Evolutionary conservation across 2,888 invertebrate species (phyloP), one percentile per base, ranked within the genome.

Genomic region (Cryptocheilus praepositus): DNA sequence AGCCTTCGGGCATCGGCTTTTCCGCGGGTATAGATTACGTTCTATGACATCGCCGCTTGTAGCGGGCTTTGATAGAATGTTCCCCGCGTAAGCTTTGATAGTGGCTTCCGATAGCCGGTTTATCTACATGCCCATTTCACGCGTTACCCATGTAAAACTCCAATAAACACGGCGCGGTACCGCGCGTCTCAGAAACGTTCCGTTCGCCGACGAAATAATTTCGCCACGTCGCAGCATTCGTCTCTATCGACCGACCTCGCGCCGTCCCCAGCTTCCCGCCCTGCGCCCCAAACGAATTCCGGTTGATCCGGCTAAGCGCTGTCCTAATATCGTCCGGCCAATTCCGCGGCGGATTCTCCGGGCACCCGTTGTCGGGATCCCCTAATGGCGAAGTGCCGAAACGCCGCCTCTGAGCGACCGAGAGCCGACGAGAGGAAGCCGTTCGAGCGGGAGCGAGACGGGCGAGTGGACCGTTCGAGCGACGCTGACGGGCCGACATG

Each of bases 401-500:
- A 67, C 63, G 64, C 68, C 43, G 66, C 61, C 44, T 22, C 59
- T 45, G 60, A 25, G 15, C 61, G 56, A 65, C 52, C 44, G 62
- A 18, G 51, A 57, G 58, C n/a, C n/a, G n/a, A n/a, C n/a, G n/a
- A 54, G 46, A 55, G 52, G 58, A 66, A 71, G 57, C n/a, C n/a
- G n/a, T n/a, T n/a, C n/a, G n/a, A 60, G 68, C 65, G 64, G 22
- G 57, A 63, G 55, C 49, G 51, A 59, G 59, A 43, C 49, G 45
- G 67, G 25, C 55, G 49, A 67, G 68, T 70, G 70, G 74, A 81
- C 76, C 71, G 73, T 73, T 71, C 78, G 80, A 80, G 72, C 77
- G 75, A 80, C 79, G 79, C 77, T 79, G 79, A 79, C 79, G 79
- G 79, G 77, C 76, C 75, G 76, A 70, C 81, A 83, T 85, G 86